Percentiles rank a stretch among this genome's conserved stretches.
phyloP scores from a whole-genome alignment of 2,888 invertebrate species.

The Ischnus inquisitorius region DNA sequence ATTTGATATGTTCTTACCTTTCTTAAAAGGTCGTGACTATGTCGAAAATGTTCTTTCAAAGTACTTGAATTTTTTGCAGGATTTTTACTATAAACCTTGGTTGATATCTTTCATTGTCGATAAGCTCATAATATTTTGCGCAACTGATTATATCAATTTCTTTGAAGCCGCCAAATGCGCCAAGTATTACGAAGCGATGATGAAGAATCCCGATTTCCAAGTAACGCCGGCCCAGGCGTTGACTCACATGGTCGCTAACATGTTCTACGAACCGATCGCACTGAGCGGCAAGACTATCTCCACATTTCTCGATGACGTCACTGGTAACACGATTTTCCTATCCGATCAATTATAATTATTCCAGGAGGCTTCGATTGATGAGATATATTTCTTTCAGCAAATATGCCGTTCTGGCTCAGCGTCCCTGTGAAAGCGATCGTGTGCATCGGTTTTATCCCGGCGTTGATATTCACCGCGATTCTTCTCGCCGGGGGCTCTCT shows the following conservation, averaged over 20 bases:
- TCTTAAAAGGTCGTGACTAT: no score
- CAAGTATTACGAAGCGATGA: conserved; percentile 77
- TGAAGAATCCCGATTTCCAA: conserved; percentile 76
- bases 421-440: conserved; percentile 41
- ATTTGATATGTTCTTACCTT: no score
- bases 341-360: background rate
- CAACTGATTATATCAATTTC: background rate
- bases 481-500: conserved; percentile 72
- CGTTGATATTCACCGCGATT: conserved; percentile 65
- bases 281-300: conserved; percentile 73
- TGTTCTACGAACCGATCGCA: conserved; percentile 74
- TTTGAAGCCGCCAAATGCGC: conserved; percentile 76
- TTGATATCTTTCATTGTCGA: background rate
- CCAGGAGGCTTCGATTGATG: background rate
- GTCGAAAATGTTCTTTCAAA: no score
- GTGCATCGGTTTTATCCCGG: conserved; percentile 35
- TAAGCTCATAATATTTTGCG: background rate
- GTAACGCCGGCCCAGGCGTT: conserved; percentile 80
- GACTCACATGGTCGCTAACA: conserved; percentile 74
- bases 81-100: no score
- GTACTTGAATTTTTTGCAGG: no score
- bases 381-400: conserved; percentile 69
- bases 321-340: conserved; percentile 72
- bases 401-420: conserved; percentile 66
- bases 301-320: conserved; percentile 74